Percentiles rank a stretch among this genome's conserved stretches.
Evolutionary conservation across 2,797 vertebrate species (phyloP).

Genomic region (Sebastes ruberrimus): DNA sequence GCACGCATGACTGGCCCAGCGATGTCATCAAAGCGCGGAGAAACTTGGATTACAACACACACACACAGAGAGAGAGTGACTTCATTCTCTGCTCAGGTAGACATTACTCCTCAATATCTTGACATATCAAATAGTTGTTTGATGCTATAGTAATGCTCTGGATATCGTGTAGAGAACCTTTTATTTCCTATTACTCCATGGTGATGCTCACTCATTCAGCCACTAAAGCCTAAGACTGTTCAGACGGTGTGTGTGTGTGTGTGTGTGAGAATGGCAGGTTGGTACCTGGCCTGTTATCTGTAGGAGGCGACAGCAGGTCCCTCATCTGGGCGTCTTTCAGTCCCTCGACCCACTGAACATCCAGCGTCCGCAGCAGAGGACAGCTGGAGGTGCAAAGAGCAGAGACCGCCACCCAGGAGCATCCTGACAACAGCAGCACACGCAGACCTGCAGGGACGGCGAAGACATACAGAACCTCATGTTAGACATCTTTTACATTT

Average conservation of each 20-base stretch:
- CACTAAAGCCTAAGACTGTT: not conserved
- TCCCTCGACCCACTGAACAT: slow-evolving; percentile 98
- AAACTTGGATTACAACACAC: too few species aligned
- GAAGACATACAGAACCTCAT: slow-evolving; percentile 4
- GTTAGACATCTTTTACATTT: not conserved
- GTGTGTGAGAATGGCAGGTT: not conserved
- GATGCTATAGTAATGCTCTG: too few species aligned
- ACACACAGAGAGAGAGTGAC: too few species aligned
- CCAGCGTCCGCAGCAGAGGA: slow-evolving; percentile 91
- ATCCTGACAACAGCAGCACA: slow-evolving; percentile 92
- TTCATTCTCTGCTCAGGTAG: too few species aligned
- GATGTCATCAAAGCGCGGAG: too few species aligned
- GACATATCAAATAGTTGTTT: too few species aligned
- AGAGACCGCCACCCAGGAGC: slow-evolving; percentile 96
- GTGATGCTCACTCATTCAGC: not conserved
- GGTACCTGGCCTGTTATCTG: slow-evolving; percentile 94
- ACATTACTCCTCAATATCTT: too few species aligned
- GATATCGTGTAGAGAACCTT: too few species aligned
- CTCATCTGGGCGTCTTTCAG: slow-evolving; percentile 97
- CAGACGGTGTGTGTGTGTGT: not conserved
- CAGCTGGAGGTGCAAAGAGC: slow-evolving; percentile 96
- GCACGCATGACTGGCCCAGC: too few species aligned
- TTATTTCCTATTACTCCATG: not conserved
- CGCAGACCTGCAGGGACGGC: slow-evolving; percentile 85
- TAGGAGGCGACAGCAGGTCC: slow-evolving; percentile 93